These are phyloP conservation scores for Anoura caudifer DNA, from an alignment of 2,113 vertebrate species.

Conservation along the genomic window DNA sequence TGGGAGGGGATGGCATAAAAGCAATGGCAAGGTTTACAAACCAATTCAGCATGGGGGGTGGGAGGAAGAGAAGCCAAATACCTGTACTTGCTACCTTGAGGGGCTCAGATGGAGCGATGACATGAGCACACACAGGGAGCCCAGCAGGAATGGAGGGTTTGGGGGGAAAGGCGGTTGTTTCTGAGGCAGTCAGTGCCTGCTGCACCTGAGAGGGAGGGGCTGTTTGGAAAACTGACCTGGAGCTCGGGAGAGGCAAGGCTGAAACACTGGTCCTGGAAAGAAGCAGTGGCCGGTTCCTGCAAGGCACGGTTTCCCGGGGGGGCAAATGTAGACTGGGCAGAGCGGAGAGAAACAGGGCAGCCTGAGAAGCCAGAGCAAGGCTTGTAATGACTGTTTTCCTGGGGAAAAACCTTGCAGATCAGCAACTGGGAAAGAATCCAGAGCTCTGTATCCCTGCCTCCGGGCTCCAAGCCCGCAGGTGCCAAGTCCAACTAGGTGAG, in stretches of 20 bases:
- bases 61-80: not conserved
- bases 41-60: not conserved
- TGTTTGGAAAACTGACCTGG: not conserved
- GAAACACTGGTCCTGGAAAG: not conserved
- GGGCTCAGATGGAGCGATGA: not conserved
- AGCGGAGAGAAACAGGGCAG: not conserved
- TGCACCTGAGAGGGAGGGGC: not conserved
- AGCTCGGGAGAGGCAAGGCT: not conserved
- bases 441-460: not conserved
- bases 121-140: not conserved
- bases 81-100: not conserved
- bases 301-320: not conserved
- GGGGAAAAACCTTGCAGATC: not conserved
- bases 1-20: not conserved
- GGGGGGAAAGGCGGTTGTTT: not conserved
- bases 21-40: not conserved
- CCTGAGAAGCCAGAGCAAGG: not conserved
- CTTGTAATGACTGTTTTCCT: not conserved
- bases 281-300: rapidly evolving
- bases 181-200: rapidly evolving
- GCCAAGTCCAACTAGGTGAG: not conserved
- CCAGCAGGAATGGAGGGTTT: not conserved
- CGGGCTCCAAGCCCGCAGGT: not conserved
- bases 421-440: not conserved
- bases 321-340: not conserved